Base-by-base conservation (phyloP, 2,888 invertebrate species). In the Drosophila anceps region DNA sequence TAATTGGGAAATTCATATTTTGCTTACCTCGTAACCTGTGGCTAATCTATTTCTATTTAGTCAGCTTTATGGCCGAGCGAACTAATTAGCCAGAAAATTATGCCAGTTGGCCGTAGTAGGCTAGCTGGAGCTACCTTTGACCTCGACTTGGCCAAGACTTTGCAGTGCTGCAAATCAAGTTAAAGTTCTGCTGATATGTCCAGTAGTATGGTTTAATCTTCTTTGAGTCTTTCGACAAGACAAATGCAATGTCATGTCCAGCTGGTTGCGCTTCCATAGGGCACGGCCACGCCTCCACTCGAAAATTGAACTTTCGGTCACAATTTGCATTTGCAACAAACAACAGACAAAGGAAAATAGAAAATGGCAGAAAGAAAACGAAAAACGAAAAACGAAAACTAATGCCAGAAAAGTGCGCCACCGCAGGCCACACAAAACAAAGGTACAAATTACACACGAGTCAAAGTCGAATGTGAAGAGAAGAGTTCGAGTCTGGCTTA, bases 1-100 rank as follows among this genome's bases (percentile, higher is more conserved):
- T 77, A 64, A 79, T 79, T 85, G 74, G 43, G 73, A 69, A 79
- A 74, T 80, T 82, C 73, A 76, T 83, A 84, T 68, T 73, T 63
- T 60, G 77, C 80, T 82, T 73, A 79, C 73, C 68, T 64, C 43
- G 50, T 55, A 51, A 13, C 10, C 24, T n/a, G n/a, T 0, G 31
- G 43, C 44, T 63, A 33, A 55, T 62, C 50, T 65, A 50, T 46
- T 44, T 27, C 46, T 54, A 43, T 65, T 63, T 62, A 10, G 64
- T 65, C 63, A 54, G 61, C 61, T 74, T 76, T 29, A 57, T 76
- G 72, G 61, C 63, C 69, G 62, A 80, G 37, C 73, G 80, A 66
- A 46, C 66, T 68, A 60, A 80, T 84, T 82, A 60, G 57, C 66
- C 71, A 72, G 74, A 76, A 79, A 84, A 84, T 84, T 46, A 61